These are phyloP conservation scores for Polydrusus cervinus DNA, from an alignment of 2,888 invertebrate species.

Conservation along the genomic window DNA sequence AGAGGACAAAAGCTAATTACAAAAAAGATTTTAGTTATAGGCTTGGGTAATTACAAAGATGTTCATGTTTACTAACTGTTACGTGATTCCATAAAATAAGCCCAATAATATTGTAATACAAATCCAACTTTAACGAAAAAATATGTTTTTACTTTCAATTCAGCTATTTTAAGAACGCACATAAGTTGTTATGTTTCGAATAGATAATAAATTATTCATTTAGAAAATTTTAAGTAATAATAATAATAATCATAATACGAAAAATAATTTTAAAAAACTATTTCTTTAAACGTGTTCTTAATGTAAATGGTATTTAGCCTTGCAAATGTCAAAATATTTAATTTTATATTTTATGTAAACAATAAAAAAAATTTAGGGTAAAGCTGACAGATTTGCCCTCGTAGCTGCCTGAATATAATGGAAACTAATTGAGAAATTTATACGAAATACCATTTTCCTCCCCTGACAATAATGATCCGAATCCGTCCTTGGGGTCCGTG, in stretches of 20 bases:
- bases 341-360: slow-evolving; percentile 26
- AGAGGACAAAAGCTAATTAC: slow-evolving; percentile 15
- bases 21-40: background rate
- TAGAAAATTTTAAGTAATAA: no score
- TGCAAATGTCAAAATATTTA: background rate
- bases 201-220: no score
- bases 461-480: slow-evolving; percentile 37
- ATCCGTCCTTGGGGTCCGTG: slow-evolving; percentile 36
- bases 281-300: no score
- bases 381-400: slow-evolving; percentile 36
- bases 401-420: slow-evolving; percentile 37
- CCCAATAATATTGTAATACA: no score
- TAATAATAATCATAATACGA: no score
- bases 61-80: slow-evolving; percentile 7
- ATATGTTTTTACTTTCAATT: no score
- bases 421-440: slow-evolving; percentile 42
- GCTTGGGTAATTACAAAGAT: background rate
- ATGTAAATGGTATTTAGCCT: no score
- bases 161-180: no score
- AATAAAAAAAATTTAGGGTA: slow-evolving; percentile 28
- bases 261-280: no score
- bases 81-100: background rate
- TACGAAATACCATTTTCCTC: slow-evolving; percentile 37
- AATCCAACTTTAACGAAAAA: no score
- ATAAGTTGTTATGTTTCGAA: no score